Evolutionary conservation across 2,888 invertebrate genomes (phyloP).

Genomic region (Napeogenes sylphis): DNA sequence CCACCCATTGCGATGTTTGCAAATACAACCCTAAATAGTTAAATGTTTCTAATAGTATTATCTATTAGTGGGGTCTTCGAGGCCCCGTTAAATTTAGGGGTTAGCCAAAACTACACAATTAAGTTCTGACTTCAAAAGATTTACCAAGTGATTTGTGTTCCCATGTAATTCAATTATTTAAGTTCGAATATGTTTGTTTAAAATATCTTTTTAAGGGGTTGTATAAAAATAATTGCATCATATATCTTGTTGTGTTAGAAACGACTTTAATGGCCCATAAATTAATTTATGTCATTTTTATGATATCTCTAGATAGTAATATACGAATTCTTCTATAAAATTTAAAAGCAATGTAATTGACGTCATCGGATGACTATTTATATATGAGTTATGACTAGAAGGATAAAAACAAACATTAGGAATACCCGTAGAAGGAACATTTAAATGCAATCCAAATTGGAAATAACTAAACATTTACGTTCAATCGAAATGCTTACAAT

Average conservation of each 20-base stretch:
- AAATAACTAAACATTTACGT: too few species aligned
- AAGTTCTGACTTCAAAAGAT: constrained; percentile 9
- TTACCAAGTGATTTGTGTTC: constrained; percentile 41
- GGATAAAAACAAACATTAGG: too few species aligned
- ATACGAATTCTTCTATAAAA: neutral
- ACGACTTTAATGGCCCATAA: constrained; percentile 56
- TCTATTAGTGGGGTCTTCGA: constrained; percentile 26
- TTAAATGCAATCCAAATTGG: too few species aligned
- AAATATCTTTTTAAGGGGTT: constrained; percentile 29
- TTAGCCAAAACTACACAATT: constrained; percentile 17
- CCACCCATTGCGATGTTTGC: constrained; percentile 62
- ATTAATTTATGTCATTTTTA: constrained; percentile 42
- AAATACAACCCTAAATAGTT: constrained; percentile 40
- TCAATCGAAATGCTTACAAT: too few species aligned
- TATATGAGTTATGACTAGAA: too few species aligned
- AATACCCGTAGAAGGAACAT: too few species aligned
- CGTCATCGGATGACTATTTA: too few species aligned
- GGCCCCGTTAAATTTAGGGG: constrained; percentile 24
- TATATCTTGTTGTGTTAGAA: constrained; percentile 39
- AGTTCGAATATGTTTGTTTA: constrained; percentile 26
- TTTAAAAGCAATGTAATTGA: constrained; percentile 22
- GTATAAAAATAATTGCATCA: constrained; percentile 41
- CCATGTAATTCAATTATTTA: constrained; percentile 44
- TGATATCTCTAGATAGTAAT: constrained; percentile 9
- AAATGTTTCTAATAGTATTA: constrained; percentile 17